Evolutionary conservation across 2,888 invertebrate genomes (phyloP).

Genomic region (Cylindroiulus punctatus): DNA sequence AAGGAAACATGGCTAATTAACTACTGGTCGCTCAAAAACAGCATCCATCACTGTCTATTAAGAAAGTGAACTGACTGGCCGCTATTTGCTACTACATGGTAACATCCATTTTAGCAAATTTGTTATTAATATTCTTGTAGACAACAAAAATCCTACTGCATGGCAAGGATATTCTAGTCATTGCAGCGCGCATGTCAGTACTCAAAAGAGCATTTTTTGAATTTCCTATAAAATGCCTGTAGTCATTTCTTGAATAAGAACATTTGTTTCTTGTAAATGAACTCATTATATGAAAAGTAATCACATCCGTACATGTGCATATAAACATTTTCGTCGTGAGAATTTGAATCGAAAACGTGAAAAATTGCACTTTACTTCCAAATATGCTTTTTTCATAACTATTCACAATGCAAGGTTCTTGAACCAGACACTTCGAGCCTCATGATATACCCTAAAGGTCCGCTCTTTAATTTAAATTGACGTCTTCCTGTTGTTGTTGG

Average conservation of each 20-base stretch:
- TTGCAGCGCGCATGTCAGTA: not conserved
- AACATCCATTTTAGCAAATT: slow-evolving; percentile 10
- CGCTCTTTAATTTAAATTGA: not conserved
- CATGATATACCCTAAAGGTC: not conserved
- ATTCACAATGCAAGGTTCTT: not conserved
- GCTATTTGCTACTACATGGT: not conserved
- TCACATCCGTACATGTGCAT: not conserved
- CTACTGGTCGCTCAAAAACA: slow-evolving; percentile 29
- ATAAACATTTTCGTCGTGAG: not conserved
- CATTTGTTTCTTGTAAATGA: no score
- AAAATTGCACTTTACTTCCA: no score
- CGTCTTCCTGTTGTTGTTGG: not conserved
- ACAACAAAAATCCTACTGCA: not conserved
- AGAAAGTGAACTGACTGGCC: not conserved
- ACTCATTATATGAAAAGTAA: no score
- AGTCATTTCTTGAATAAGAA: not conserved
- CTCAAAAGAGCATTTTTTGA: not conserved
- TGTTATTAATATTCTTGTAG: slow-evolving; percentile 29
- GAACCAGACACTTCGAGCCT: not conserved
- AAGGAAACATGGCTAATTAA: slow-evolving; percentile 47
- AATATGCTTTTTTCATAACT: not conserved
- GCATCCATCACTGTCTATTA: slow-evolving; percentile 38
- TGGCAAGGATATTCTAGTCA: not conserved
- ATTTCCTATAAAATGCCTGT: not conserved
- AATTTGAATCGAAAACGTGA: no score